phyloP scores from a whole-genome alignment of 2,797 vertebrate species.

The Philypnodon macrostomus region DNA sequence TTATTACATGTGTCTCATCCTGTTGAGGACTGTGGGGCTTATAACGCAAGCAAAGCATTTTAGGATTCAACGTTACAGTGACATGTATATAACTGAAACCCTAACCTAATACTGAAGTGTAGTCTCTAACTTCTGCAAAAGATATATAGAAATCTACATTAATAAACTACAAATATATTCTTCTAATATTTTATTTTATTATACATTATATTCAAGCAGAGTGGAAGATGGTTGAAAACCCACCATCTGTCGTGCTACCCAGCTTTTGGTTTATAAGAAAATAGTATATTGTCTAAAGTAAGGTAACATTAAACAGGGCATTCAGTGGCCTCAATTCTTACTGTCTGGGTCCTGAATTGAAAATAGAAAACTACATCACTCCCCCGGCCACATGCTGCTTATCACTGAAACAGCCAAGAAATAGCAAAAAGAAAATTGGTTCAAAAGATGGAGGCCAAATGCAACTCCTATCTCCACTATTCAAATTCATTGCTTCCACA shows the following conservation, averaged over 20 bases:
- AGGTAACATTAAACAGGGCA: too few relatives aligned
- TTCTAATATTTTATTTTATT: too few relatives aligned
- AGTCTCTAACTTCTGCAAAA: not conserved
- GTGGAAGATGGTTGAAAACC: too few relatives aligned
- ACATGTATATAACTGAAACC: not conserved
- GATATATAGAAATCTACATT: too few relatives aligned
- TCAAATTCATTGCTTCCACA: conserved; percentile 52
- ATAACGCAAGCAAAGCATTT: not conserved
- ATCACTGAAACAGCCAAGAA: conserved; percentile 65
- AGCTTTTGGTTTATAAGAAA: too few relatives aligned
- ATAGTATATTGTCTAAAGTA: too few relatives aligned
- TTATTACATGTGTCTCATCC: conserved; percentile 47
- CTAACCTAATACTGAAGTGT: not conserved
- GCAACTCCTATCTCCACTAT: conserved; percentile 41
- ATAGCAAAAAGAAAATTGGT: conserved; percentile 58
- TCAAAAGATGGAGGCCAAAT: conserved; percentile 52
- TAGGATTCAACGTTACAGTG: not conserved
- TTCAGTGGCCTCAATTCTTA: too few relatives aligned
- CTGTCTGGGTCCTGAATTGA: conserved; percentile 58
- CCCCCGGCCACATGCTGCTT: conserved; percentile 61
- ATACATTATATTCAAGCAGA: too few relatives aligned
- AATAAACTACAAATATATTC: too few relatives aligned
- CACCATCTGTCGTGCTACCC: too few relatives aligned
- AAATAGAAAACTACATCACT: conserved; percentile 61
- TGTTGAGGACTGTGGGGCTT: conserved; percentile 29